phyloP scores from a whole-genome alignment of 2,888 invertebrate species.

The Formica aserva region DNA sequence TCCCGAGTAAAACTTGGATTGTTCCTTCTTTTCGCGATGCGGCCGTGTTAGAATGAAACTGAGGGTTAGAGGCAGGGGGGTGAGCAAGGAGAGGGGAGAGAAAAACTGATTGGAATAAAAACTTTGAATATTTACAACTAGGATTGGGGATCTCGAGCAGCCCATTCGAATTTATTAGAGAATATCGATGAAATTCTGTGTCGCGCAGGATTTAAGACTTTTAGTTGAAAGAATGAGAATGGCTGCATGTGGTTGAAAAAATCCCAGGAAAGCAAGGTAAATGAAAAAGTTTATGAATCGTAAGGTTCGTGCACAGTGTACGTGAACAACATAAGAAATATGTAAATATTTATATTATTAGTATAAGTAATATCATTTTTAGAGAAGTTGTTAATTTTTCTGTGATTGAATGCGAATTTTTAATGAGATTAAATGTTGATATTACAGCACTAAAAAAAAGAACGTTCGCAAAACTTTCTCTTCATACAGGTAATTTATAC shows the following conservation, averaged over 20 bases:
- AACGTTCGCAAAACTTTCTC: conserved; percentile 61
- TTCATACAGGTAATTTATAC: conserved; percentile 49
- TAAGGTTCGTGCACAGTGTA: conserved; percentile 24
- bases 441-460: conserved; percentile 23
- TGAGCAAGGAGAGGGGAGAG: conserved; percentile 1
- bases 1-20: conserved; percentile 67
- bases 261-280: conserved; percentile 13
- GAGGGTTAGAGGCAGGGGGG: conserved; percentile 32
- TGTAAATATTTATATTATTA: neutral
- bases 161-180: conserved; percentile 76
- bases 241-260: conserved; percentile 29
- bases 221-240: conserved; percentile 35
- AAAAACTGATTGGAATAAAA: conserved; percentile 72
- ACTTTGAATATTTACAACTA: conserved; percentile 81
- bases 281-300: conserved; percentile 59
- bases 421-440: conserved; percentile 11
- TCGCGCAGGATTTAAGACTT: conserved; percentile 57
- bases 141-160: conserved; percentile 56
- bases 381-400: neutral
- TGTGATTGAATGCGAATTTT: too few species aligned
- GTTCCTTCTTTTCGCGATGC: conserved; percentile 59
- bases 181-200: conserved; percentile 80
- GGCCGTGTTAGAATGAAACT: conserved; percentile 37
- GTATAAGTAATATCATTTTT: neutral
- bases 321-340: neutral